Evolutionary conservation across 2,888 invertebrate species (phyloP).

Genomic region (Esperia sulphurella): DNA sequence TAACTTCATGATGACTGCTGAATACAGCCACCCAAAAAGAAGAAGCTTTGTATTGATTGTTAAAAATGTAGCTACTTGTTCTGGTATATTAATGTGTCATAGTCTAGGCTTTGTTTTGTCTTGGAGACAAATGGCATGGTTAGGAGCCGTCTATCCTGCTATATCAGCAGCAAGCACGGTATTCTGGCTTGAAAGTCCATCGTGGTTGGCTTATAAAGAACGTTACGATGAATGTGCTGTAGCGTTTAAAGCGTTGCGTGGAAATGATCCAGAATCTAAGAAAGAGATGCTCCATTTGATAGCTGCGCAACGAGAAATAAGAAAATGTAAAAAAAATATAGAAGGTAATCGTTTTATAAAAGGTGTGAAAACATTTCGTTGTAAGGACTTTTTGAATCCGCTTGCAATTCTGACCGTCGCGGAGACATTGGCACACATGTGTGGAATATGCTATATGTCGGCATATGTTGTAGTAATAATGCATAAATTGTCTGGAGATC

Average conservation of each 20-base stretch:
- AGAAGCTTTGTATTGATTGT: conserved; percentile 16
- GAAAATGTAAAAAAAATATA: not conserved
- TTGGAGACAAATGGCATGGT: conserved; percentile 19
- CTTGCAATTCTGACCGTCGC: not conserved
- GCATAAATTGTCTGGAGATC: not conserved
- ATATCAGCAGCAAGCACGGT: conserved; percentile 13
- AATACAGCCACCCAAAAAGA: conserved; percentile 21
- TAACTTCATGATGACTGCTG: conserved; percentile 14
- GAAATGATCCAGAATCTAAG: conserved; percentile 12
- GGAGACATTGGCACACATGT: not conserved
- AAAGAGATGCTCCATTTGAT: conserved; percentile 17
- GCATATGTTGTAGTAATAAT: not conserved
- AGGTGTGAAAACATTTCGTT: not conserved
- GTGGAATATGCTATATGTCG: not conserved
- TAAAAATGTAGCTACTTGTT: not conserved
- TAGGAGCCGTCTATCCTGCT: conserved; percentile 14
- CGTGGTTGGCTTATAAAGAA: conserved; percentile 21
- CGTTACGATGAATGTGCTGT: conserved; percentile 16
- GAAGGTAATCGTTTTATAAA: not conserved
- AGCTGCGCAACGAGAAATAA: conserved; percentile 16
- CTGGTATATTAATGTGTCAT: conserved; percentile 14
- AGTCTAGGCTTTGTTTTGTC: conserved; percentile 13
- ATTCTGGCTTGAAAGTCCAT: conserved; percentile 21
- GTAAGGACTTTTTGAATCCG: not conserved
- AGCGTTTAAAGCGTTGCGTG: conserved; percentile 19